Evolutionary conservation across 2,797 vertebrate species (phyloP).

Genomic region (Hippocampus kuda): DNA sequence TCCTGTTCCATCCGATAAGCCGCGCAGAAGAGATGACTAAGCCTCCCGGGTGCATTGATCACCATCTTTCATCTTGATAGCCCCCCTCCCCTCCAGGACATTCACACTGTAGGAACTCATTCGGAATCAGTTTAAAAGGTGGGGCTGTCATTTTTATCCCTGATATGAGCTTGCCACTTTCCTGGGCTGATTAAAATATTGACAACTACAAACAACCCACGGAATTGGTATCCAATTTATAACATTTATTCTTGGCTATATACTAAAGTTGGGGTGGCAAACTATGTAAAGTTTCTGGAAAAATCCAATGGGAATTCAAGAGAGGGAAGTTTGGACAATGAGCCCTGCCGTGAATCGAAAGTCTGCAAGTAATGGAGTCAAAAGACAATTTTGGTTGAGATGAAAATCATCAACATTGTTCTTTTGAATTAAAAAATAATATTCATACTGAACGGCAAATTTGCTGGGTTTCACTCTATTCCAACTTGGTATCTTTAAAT

Average conservation of each 20-base stretch:
- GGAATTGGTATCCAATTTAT: not conserved
- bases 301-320: not conserved
- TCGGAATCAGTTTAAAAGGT: no score
- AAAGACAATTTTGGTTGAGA: not conserved
- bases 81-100: not conserved
- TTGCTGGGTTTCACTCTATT: no score
- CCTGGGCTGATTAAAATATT: not conserved
- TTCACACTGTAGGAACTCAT: not conserved
- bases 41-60: not conserved
- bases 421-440: no score
- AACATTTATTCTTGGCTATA: not conserved
- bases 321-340: not conserved
- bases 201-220: not conserved
- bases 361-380: no score
- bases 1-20: slow-evolving; percentile 40
- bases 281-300: not conserved
- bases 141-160: not conserved
- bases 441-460: no score
- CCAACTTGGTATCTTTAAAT: no score
- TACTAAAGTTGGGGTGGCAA: not conserved
- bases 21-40: slow-evolving; percentile 32
- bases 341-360: no score
- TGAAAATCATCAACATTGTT: not conserved
- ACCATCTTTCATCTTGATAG: not conserved
- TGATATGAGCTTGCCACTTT: no score